phyloP scores from a whole-genome alignment of 2,888 invertebrate species.

The Acleris laterana region DNA sequence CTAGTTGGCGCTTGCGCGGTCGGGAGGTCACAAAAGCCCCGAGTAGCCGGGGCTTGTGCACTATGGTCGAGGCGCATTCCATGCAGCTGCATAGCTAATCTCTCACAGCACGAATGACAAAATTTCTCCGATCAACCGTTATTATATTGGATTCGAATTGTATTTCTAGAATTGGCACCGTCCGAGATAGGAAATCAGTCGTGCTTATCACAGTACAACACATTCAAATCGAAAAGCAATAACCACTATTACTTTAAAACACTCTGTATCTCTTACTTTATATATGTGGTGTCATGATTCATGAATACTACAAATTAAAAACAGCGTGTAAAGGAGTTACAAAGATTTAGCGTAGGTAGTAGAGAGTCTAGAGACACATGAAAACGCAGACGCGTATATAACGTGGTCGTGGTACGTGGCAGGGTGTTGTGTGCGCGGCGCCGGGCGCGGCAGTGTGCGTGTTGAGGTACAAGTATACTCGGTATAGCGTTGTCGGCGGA shows the following conservation, averaged over 20 bases:
- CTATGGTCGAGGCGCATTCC: constrained; percentile 5
- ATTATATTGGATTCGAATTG: too few relatives aligned
- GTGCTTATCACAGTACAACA: too few relatives aligned
- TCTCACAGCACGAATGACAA: not conserved
- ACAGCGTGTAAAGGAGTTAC: not conserved
- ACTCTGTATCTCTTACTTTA: too few relatives aligned
- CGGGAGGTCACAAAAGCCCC: constrained; percentile 20
- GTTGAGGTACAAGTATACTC: constrained; percentile 51
- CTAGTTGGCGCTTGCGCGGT: constrained; percentile 60
- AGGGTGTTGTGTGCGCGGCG: constrained; percentile 50
- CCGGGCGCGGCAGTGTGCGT: constrained; percentile 43
- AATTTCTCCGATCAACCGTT: too few relatives aligned
- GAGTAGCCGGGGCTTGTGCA: not conserved
- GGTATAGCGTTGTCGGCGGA: constrained; percentile 55
- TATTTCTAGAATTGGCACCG: too few relatives aligned
- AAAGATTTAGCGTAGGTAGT: constrained; percentile 17
- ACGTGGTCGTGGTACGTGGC: constrained; percentile 70
- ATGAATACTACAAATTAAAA: too few relatives aligned
- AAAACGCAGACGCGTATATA: constrained; percentile 61
- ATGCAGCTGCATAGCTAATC: not conserved
- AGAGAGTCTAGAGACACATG: not conserved
- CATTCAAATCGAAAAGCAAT: too few relatives aligned
- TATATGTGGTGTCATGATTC: too few relatives aligned
- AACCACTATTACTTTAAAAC: too few relatives aligned
- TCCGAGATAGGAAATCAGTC: too few relatives aligned